Evolutionary conservation across 2,113 vertebrate genomes (phyloP).

Genomic region (Dipodomys stephensi): DNA sequence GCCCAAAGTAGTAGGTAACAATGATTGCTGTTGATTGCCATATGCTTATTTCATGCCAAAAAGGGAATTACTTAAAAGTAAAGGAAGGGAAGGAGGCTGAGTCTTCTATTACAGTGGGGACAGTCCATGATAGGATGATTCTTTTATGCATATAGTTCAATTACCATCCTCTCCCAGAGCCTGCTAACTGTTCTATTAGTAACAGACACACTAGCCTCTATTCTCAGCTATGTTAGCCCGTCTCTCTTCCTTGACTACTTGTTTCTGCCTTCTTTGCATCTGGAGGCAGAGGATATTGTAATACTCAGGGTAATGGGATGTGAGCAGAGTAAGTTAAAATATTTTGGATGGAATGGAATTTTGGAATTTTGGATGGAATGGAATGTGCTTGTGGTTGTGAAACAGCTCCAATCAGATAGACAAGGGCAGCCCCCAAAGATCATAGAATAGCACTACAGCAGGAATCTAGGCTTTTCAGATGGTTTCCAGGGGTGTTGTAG

Average conservation of each 20-base stretch:
- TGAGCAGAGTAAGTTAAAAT: neutral
- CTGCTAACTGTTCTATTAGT: neutral
- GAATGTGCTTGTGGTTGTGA: neutral
- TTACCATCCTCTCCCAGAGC: neutral
- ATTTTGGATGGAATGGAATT: too few species aligned
- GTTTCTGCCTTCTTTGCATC: neutral
- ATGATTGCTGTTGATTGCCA: conserved; percentile 4
- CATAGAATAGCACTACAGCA: neutral
- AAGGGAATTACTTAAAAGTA: neutral
- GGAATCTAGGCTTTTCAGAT: neutral
- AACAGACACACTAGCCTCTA: neutral
- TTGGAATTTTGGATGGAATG: too few species aligned
- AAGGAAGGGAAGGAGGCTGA: neutral
- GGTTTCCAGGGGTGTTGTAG: neutral
- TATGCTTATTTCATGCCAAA: neutral
- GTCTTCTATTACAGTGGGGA: neutral
- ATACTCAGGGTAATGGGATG: neutral
- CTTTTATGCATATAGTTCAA: neutral
- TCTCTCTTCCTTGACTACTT: neutral
- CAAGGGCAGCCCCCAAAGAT: neutral
- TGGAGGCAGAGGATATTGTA: neutral
- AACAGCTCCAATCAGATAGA: neutral
- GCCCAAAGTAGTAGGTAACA: neutral
- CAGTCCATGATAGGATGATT: neutral
- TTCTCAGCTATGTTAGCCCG: neutral